Base-by-base conservation (phyloP, 1,140 invertebrate genomes). In the Hylaeus anthracinus region DNA sequence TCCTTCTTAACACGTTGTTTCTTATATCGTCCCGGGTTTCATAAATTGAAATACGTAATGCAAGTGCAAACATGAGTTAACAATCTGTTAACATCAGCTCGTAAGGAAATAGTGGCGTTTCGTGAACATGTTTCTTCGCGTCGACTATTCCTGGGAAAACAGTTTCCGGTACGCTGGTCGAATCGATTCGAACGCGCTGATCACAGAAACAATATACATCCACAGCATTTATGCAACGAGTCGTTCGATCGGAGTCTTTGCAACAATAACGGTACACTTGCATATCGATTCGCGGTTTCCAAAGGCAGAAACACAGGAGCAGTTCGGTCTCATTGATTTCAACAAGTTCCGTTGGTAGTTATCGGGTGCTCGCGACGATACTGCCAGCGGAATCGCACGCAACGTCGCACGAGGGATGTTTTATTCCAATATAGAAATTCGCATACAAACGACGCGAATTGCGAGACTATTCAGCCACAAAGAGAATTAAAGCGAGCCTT, bases 361-460 rank as follows among this genome's bases (percentile, higher is more conserved):
- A 8, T 15, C 43, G 39, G 26, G 14, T 14, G 43, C 41, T 63
- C 45, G 26, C 55, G 45, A 53, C 72, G 60, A 65, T 64, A 53
- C 48, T 65, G 41, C 10, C 39, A 12, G 43, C 12, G 14, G 37
- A 53, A 43, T 55, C 1, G 14, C 10, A 6, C 9, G 43, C 14
- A 15, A 76, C 37, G 26, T 39, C 15, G 53, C 48, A 5, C 63
- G 8, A 12, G 39, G 15, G n/a, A 82, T 26, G 61, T 79, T 78
- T 82, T 77, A 70, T 81, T 51, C 79, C 43, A 15, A 43, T 72
- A 63, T 79, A 79, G 60, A 79, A 79, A 79, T 82, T 82, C 81
- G 58, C 69, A 72, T 79, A 67, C 75, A 60, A 82, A 72, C 56
- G 64, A 67, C n/a, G 45, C 63, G 64, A 73, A 61, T 67, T 45